A percentile compares a stretch with the other conserved stretches of the same genome.
Evolutionary conservation across 2,797 vertebrate species (phyloP).

Genomic region (Mallotus villosus): DNA sequence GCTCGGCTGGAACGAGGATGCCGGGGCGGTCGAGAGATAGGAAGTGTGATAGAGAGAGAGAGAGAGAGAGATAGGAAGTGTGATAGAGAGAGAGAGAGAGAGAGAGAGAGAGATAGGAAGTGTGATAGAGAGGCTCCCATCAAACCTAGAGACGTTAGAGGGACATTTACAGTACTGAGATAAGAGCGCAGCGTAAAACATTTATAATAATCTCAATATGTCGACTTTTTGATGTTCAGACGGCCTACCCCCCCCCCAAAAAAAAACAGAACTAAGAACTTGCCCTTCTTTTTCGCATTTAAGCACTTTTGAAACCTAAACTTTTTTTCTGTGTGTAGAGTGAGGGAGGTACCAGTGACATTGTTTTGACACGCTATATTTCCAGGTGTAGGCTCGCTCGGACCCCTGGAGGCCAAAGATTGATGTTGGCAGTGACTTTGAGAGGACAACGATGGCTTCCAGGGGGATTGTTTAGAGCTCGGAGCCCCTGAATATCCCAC

Average conservation of each 20-base stretch:
- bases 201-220: too few species aligned
- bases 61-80: too few species aligned
- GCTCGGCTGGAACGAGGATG: background rate
- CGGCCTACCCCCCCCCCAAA: too few species aligned
- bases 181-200: too few species aligned
- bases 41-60: background rate
- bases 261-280: background rate
- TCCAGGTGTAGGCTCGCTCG: constrained; percentile 55
- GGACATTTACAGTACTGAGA: too few species aligned
- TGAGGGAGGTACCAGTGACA: constrained; percentile 42
- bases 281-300: background rate
- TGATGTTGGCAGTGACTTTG: constrained; percentile 45
- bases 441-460: constrained; percentile 51
- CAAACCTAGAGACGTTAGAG: too few species aligned
- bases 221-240: too few species aligned
- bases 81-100: background rate
- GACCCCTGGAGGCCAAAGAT: constrained; percentile 55
- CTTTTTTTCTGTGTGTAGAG: constrained; percentile 24
- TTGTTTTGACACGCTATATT: constrained; percentile 65
- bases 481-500: constrained; percentile 44
- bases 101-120: background rate
- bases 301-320: constrained; percentile 26
- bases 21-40: background rate
- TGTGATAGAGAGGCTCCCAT: too few species aligned
- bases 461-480: constrained; percentile 49